These are phyloP conservation scores for Ichneumoninae sp. DNA, from an alignment of 2,888 invertebrate species.

Conservation along the genomic window DNA sequence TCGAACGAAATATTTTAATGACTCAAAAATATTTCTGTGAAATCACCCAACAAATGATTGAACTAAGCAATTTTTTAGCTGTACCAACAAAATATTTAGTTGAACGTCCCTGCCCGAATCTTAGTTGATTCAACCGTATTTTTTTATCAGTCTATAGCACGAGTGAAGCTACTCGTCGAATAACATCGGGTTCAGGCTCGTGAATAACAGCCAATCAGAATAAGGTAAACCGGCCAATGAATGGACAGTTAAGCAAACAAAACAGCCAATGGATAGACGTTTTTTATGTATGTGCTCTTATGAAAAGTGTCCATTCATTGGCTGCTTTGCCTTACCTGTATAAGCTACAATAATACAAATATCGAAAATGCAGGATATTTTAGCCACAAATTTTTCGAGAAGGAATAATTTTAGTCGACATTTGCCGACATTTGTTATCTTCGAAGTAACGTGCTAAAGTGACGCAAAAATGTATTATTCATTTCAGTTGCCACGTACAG, in stretches of 20 bases:
- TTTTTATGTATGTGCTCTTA: too few relatives aligned
- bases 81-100: too few relatives aligned
- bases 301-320: too few relatives aligned
- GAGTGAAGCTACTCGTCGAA: not conserved
- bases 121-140: too few relatives aligned
- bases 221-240: not conserved
- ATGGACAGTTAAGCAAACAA: too few relatives aligned
- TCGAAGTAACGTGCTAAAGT: not conserved
- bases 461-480: not conserved
- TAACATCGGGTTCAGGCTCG: not conserved
- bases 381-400: not conserved
- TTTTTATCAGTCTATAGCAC: too few relatives aligned
- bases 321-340: not conserved
- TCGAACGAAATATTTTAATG: too few relatives aligned
- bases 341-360: not conserved
- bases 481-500: not conserved
- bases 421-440: not conserved
- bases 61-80: too few relatives aligned
- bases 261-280: too few relatives aligned
- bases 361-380: not conserved
- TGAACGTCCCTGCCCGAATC: too few relatives aligned
- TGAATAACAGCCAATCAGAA: not conserved
- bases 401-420: not conserved
- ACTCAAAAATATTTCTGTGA: too few relatives aligned
- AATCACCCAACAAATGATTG: too few relatives aligned